Evolutionary conservation across 2,797 vertebrate species (phyloP), one percentile per base, ranked within the genome.

Genomic region (Spea hammondii): DNA sequence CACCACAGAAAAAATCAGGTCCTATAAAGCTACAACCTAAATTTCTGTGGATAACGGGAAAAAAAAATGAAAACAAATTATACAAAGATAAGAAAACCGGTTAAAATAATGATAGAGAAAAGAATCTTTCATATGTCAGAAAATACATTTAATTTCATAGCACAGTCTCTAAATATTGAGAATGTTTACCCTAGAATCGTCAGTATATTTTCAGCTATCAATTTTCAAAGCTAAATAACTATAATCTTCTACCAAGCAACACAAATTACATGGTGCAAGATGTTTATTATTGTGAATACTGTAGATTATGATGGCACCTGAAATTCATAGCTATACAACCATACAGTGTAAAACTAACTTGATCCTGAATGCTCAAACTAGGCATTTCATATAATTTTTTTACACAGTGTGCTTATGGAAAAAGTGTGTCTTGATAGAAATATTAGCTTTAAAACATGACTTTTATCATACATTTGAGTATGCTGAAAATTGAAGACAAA

Each of bases 281-380:
- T 55, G 73, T 77, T 77, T 46, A 77, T 77, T 70, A 60, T 65
- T 45, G 47, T 53, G 11, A 4, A 62, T 77, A 70, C 75, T 60
- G 55, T 0, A 70, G 32, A 77, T 48, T 70, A 47, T 48, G 49
- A 77, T 69, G 13, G 10, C 14, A 44, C 17, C 12, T 64, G 11
- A 60, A 53, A 70, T 50, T 77, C 57, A 45, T 44, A 62, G 57
- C 8, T 64, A 45, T 70, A 48, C 13, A 3, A 60, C 46, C 48
- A n/a, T 67, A n/a, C 65, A 50, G 48, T 47, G 9, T 44, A 62
- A 50, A 60, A 60, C 54, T 12, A 46, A 48, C 53, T 4, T 17
- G 60, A 59, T 51, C n/a, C 65, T 10, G 6, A 5, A 7, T 48
- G 46, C 46, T 12, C 9, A 67, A 67, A 67, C 6, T 47, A 8